Evolutionary conservation across 1,140 invertebrate species (phyloP), one percentile per base, ranked within the genome.

Genomic region (Acromyrmex heyeri): DNA sequence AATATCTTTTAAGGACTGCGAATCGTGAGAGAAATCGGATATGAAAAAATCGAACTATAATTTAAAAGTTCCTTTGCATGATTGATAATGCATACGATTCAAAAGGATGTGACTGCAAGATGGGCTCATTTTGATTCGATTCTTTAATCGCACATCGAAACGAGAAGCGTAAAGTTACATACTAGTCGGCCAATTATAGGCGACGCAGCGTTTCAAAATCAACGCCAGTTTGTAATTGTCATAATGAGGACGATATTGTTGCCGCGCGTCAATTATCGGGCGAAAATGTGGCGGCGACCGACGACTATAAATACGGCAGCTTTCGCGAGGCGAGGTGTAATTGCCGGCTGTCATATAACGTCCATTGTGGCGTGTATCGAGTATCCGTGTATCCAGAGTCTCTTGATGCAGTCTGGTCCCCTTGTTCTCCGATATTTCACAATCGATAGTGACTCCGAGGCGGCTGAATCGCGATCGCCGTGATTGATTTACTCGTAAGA

Each of bases 191-290:
- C 89, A 91, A 91, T 92, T 92, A 92, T 38, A 27, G 12, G 30
- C 50, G 44, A 34, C 70, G 18, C 44, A 57, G 67, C 50, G 86
- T 89, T 88, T 91, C 77, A 83, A 92, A 92, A 93, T 89, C 87
- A 87, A 77, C 73, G 76, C 30, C 53, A 87, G 86, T 86, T 92
- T 93, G 85, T 94, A 93, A 93, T 93, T 91, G 92, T 93, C 91
- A 92, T 92, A 93, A 94, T 93, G 88, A 89, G 91, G 70, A 88
- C 85, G 88, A 87, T 90, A 91, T 92, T 91, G 88, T 92, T 92
- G 88, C 88, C 72, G 69, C 81, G 91, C 91, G 92, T 92, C 92
- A 92, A 92, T 93, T 92, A 93, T 75, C 79, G 59, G 62, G 72
- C 90, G 69, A 88, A 92, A 91, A 89, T 81, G 89, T 81, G 72